These are phyloP conservation scores for Lutjanus campechanus DNA, from an alignment of 2,797 vertebrate species.

Conservation along the genomic window DNA sequence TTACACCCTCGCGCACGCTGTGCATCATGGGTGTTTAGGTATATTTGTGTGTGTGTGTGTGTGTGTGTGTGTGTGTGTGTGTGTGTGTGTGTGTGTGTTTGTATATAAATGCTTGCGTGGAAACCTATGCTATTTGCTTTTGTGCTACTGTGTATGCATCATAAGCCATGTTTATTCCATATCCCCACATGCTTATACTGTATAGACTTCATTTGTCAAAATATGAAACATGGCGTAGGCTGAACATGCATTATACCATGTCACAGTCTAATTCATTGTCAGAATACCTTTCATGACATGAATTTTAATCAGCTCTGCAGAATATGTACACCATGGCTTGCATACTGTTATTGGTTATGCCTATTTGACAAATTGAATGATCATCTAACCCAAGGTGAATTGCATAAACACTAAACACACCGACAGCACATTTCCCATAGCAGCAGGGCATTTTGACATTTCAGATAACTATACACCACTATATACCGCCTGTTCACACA, in stretches of 20 bases:
- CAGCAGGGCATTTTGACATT: not conserved
- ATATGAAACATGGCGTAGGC: not conserved
- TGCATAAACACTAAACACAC: not conserved
- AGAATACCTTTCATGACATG: conserved; percentile 16
- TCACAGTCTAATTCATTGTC: conserved; percentile 24
- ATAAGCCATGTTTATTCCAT: not conserved
- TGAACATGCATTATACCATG: not conserved
- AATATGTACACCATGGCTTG: conserved; percentile 15
- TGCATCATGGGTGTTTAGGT: conserved; percentile 47
- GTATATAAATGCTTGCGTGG: not conserved
- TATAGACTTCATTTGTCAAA: conserved; percentile 17
- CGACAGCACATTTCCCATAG: not conserved
- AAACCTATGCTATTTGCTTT: conserved; percentile 2
- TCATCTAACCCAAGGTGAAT: not conserved
- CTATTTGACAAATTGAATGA: conserved; percentile 22
- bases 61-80: conserved; percentile 14
- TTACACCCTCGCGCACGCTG: conserved; percentile 44
- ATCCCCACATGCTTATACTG: not conserved
- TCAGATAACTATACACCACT: no score
- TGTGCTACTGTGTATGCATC: not conserved
- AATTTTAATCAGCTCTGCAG: conserved; percentile 13
- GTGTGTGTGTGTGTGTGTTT: conserved; percentile 5
- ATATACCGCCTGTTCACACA: no score
- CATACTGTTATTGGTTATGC: conserved; percentile 11
- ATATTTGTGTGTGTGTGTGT: conserved; percentile 27